phyloP scores from a whole-genome alignment of 2,797 vertebrate genomes.

The Spheniscus humboldti region DNA sequence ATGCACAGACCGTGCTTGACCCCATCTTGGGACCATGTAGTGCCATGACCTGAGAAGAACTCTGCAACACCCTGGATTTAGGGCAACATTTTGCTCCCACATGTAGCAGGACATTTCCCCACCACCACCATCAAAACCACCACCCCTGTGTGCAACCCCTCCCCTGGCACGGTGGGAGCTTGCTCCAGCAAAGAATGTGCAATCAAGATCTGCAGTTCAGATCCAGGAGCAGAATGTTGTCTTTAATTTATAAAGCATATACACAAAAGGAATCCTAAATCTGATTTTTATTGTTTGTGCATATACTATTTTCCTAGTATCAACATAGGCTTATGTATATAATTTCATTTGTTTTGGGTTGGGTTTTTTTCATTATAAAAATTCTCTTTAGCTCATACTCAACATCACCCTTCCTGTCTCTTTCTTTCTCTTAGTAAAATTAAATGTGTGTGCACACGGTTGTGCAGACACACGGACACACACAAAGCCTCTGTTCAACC shows the following conservation, averaged over 20 bases:
- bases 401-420: not conserved
- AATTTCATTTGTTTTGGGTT: not conserved
- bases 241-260: not conserved
- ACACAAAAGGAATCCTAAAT: not conserved
- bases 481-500: not conserved
- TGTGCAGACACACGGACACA: not conserved
- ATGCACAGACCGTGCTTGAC: fast-evolving
- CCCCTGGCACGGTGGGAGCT: not conserved
- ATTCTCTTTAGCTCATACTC: not conserved
- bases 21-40: not conserved
- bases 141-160: not conserved
- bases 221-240: slow-evolving; percentile 7
- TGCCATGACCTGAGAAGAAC: not conserved
- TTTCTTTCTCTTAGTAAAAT: not conserved
- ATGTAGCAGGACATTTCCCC: not conserved
- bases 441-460: not conserved
- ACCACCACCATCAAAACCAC: too few species aligned
- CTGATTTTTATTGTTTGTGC: not conserved
- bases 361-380: not conserved
- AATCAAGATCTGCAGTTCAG: not conserved
- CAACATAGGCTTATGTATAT: not conserved
- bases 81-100: not conserved
- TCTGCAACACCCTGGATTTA: not conserved
- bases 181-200: not conserved
- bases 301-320: not conserved